phyloP scores from a whole-genome alignment of 2,113 vertebrate genomes.

The Noctilio leporinus region DNA sequence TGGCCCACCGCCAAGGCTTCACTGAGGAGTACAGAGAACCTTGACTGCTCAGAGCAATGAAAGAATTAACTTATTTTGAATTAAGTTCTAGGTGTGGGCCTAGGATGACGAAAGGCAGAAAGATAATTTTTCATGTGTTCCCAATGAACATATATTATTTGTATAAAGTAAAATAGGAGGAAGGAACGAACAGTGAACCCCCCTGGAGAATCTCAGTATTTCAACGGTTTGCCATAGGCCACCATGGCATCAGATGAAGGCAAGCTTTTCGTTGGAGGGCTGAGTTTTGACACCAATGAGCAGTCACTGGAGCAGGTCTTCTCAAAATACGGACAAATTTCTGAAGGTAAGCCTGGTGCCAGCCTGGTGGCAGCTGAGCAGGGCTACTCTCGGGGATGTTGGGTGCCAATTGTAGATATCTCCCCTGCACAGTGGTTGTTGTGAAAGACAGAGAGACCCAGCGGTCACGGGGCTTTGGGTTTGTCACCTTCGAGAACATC shows the following conservation, averaged over 20 bases:
- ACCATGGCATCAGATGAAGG: slow-evolving; percentile 93
- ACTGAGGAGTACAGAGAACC: not conserved
- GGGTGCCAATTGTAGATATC: fast-evolving
- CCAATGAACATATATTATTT: fast-evolving
- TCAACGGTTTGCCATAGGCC: slow-evolving; percentile 48
- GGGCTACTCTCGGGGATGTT: not conserved
- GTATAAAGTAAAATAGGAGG: not conserved
- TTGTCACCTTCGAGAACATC: slow-evolving; percentile 95
- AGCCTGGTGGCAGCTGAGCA: fast-evolving
- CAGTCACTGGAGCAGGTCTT: slow-evolving; percentile 92
- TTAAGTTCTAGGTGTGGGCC: no score
- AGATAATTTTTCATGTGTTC: not conserved
- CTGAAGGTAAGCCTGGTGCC: slow-evolving; percentile 82
- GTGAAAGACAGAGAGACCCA: slow-evolving; percentile 96
- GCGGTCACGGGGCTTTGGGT: slow-evolving; percentile 94
- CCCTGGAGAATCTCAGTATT: not conserved
- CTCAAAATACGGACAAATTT: slow-evolving; percentile 92
- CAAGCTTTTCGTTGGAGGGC: slow-evolving; percentile 94
- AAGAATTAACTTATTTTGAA: not conserved
- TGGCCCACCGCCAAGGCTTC: no score
- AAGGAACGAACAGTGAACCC: not conserved
- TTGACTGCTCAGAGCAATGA: fast-evolving
- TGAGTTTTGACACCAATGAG: slow-evolving; percentile 96
- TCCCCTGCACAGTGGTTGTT: slow-evolving; percentile 85
- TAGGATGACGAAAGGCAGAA: not conserved